Evolutionary conservation across 2,113 vertebrate species (phyloP), one percentile per base, ranked within the genome.

Genomic region (Pterocles orientalis): DNA sequence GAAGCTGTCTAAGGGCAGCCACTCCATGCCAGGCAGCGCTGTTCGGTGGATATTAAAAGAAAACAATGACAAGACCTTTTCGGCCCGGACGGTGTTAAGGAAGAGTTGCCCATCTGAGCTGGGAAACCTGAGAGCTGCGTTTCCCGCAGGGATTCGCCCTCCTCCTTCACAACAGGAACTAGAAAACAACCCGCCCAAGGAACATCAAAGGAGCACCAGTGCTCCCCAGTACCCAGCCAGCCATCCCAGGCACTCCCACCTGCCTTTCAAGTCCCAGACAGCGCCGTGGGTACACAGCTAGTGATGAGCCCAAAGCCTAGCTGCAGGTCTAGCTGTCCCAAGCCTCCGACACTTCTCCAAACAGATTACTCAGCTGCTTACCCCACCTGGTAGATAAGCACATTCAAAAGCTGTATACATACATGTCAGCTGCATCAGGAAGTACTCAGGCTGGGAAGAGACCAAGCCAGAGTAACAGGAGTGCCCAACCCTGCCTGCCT

Each of bases 261-360:
- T 1, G 2, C 34, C 85, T 60, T 53, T 61, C 45, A 24, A 28
- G 9, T 54, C 89, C 68, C 69, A 26, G 73, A 13, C 60, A 48
- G 45, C 3, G 12, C 58, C 18, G 2, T 4, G 3, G 5, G 39
- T 23, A 9, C 17, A 1, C n/a, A 43, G 61, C 25, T 6, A 39
- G 47, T 0, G 7, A 14, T 0, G 19, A 78, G 13, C 61, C 53
- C 53, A 41, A 75, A 62, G 3, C 47, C 71, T 51, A 64, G 31
- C 10, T 0, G 57, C 41, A 33, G 21, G 24, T 28, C 23, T 16
- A 18, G 14, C 57, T 18, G 26, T 14, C 19, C 36, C 3, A 0
- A 31, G n/a, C 24, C 64, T 77, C 65, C 12, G 82, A n/a, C 23
- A 14, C 19, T 28, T 61, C 81, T 69, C 78, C 29, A 53, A 78